Percentiles rank a stretch among this genome's conserved stretches.
Evolutionary conservation across 2,113 vertebrate species (phyloP).

Genomic region (Gavia stellata): DNA sequence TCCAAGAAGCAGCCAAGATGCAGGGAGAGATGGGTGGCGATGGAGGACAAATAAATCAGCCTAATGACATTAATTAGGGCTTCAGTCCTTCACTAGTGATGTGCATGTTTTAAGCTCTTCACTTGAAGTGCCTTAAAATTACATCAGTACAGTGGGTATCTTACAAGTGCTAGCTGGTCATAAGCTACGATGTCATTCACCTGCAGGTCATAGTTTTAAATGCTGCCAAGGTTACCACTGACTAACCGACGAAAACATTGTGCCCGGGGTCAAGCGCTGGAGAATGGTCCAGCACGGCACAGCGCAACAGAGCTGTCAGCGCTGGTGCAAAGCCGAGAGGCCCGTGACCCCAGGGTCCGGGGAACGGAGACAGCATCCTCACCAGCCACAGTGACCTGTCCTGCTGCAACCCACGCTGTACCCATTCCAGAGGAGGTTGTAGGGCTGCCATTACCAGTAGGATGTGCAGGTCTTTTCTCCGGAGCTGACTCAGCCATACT

Average conservation of each 20-base stretch:
- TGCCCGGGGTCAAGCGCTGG: not conserved
- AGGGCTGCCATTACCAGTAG: not conserved
- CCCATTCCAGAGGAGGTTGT: not conserved
- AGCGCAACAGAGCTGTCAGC: not conserved
- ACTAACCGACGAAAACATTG: not conserved
- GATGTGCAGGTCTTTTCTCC: not conserved
- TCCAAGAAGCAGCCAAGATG: not conserved
- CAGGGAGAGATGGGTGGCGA: not conserved
- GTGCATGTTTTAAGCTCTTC: not conserved
- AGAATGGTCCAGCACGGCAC: not conserved
- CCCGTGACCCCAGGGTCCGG: rapidly evolving
- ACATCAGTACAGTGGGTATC: not conserved
- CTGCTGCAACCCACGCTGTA: rapidly evolving
- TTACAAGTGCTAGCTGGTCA: not conserved
- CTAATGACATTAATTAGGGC: not conserved
- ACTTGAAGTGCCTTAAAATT: not conserved
- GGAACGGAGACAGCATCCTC: not conserved
- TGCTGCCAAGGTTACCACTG: not conserved
- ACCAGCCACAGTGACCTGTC: not conserved
- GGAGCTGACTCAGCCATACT: not conserved
- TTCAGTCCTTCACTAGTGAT: not conserved
- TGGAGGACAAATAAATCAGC: not conserved
- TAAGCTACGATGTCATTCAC: rapidly evolving
- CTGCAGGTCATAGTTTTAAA: not conserved
- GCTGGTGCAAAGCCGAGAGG: rapidly evolving